phyloP scores from a whole-genome alignment of 2,888 invertebrate genomes.

The Parnassius orleans region DNA sequence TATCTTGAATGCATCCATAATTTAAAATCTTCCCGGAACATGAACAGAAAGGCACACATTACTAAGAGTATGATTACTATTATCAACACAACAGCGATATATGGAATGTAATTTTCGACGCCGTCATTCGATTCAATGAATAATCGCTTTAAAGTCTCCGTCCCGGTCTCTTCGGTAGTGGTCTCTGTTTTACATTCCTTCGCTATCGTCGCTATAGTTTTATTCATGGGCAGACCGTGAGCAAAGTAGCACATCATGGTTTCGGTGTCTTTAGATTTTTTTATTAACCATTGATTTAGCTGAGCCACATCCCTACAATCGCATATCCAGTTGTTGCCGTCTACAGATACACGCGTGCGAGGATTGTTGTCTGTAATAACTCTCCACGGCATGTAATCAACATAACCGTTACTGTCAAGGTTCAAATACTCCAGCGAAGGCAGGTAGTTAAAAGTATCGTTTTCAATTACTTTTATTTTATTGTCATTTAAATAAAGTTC shows the following conservation, averaged over 20 bases:
- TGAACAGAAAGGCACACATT: slow-evolving; percentile 85
- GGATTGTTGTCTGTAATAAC: slow-evolving; percentile 84
- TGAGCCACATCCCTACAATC: slow-evolving; percentile 87
- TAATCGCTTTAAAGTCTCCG: slow-evolving; percentile 77
- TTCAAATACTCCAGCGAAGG: slow-evolving; percentile 86
- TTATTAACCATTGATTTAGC: slow-evolving; percentile 85
- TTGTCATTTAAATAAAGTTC: slow-evolving; percentile 90
- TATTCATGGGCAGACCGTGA: slow-evolving; percentile 73
- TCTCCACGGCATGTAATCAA: slow-evolving; percentile 88
- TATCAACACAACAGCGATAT: slow-evolving; percentile 86
- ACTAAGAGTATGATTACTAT: slow-evolving; percentile 85
- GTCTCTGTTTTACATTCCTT: slow-evolving; percentile 83
- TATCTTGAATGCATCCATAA: slow-evolving; percentile 90
- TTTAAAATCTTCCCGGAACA: slow-evolving; percentile 88
- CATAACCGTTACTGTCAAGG: slow-evolving; percentile 88
- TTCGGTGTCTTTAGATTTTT: slow-evolving; percentile 84
- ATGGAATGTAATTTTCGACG: slow-evolving; percentile 87
- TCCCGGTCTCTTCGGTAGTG: slow-evolving; percentile 83
- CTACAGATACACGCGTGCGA: slow-evolving; percentile 85
- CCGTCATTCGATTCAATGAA: slow-evolving; percentile 84
- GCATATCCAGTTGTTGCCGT: slow-evolving; percentile 92
- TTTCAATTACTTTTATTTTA: slow-evolving; percentile 86
- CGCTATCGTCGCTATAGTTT: slow-evolving; percentile 71
- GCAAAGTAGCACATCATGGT: slow-evolving; percentile 85
- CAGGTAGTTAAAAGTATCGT: slow-evolving; percentile 88